A percentile compares a stretch with the other conserved stretches of the same genome.
These are phyloP conservation scores for Poicephalus meyeri DNA, from an alignment of 2,113 vertebrate genomes.

Conservation along the genomic window DNA sequence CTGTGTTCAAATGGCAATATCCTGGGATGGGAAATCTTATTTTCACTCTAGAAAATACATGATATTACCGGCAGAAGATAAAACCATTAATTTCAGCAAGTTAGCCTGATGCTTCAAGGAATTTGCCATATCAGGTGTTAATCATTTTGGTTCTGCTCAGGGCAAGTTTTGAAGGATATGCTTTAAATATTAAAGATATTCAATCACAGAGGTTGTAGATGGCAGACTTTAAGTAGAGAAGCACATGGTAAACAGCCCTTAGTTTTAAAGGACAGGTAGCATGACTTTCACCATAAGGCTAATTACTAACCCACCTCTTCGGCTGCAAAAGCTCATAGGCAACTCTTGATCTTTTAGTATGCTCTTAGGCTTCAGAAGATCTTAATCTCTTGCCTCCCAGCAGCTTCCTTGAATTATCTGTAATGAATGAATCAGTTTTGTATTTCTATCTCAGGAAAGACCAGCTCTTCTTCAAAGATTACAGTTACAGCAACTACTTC, in stretches of 20 bases:
- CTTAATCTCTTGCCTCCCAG: neutral
- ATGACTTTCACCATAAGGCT: neutral
- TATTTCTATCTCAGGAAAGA: constrained; percentile 4
- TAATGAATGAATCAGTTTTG: neutral
- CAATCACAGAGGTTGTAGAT: neutral
- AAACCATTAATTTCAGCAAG: neutral
- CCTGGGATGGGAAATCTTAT: neutral
- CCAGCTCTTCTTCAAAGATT: constrained; percentile 17
- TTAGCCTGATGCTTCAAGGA: neutral
- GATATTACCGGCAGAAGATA: neutral
- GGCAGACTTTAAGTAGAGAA: neutral
- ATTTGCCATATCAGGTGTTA: neutral
- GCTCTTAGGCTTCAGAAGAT: neutral
- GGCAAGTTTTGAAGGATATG: neutral
- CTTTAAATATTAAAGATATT: neutral
- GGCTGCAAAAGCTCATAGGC: neutral
- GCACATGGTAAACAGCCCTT: neutral
- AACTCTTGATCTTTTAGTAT: neutral
- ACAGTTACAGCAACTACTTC: neutral
- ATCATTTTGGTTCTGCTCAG: neutral
- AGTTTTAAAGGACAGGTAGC: neutral
- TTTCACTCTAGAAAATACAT: neutral
- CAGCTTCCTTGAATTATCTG: neutral
- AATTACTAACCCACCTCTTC: neutral
- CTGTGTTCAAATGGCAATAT: neutral